These are phyloP conservation scores for Spinus olivaceus DNA, from an alignment of 2,797 vertebrate species.

Conservation along the genomic window DNA sequence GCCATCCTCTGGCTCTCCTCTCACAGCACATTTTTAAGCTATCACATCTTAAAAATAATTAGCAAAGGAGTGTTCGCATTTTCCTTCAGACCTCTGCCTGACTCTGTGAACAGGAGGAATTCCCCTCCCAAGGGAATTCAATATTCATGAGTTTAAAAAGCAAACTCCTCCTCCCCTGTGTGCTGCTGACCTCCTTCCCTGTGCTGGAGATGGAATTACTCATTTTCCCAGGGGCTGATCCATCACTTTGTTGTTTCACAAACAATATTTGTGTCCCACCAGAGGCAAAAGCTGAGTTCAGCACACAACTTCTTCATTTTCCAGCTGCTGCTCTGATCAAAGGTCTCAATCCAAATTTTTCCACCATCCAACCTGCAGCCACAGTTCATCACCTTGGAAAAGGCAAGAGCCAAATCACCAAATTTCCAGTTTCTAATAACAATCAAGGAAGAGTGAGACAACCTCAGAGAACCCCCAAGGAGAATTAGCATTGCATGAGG, in stretches of 20 bases:
- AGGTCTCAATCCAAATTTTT: not conserved
- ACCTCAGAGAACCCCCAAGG: not conserved
- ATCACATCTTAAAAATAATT: not conserved
- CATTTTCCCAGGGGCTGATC: not conserved
- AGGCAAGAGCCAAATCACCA: not conserved
- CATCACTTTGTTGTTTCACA: not conserved
- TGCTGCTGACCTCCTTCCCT: not conserved
- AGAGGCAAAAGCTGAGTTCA: not conserved
- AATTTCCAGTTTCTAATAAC: not conserved
- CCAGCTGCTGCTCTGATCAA: not conserved
- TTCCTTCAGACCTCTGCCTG: not conserved
- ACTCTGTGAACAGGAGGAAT: not conserved
- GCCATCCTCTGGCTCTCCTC: not conserved
- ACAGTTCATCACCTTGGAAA: not conserved
- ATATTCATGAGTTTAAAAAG: not conserved
- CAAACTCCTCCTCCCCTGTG: not conserved
- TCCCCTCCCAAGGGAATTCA: not conserved
- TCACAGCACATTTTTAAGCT: not conserved
- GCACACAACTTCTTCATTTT: not conserved
- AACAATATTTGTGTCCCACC: not conserved
- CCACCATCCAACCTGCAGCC: not conserved
- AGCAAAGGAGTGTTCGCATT: not conserved
- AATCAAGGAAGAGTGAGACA: not conserved
- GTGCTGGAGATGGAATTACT: not conserved
- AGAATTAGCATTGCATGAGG: not conserved